A percentile compares a stretch with the other conserved stretches of the same genome.
Conservation (phyloP, 2,113 vertebrate genomes). For the Delphinus delphis region DNA sequence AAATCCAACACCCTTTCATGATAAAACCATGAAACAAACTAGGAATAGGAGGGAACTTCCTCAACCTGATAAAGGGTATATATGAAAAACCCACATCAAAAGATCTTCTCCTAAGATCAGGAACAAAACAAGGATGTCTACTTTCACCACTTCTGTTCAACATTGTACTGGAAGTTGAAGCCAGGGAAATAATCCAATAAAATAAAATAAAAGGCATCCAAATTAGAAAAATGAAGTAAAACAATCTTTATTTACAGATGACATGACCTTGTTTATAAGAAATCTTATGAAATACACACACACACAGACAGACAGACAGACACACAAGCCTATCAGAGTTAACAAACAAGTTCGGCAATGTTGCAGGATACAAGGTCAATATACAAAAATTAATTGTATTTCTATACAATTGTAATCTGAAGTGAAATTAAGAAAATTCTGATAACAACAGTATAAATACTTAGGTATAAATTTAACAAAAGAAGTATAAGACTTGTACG, state of each 20-base stretch:
- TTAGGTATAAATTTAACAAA: not conserved
- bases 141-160: not conserved
- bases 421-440: conserved; percentile 21
- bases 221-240: conserved; percentile 12
- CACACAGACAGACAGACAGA: not conserved
- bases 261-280: not conserved
- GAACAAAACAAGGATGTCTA: not conserved
- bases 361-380: not conserved
- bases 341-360: not conserved
- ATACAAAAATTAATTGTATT: not conserved
- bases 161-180: not conserved
- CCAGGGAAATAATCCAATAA: not conserved
- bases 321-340: not conserved
- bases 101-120: not conserved
- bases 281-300: not conserved
- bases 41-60: not conserved
- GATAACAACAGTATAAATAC: not conserved
- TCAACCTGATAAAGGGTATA: not conserved
- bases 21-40: not conserved
- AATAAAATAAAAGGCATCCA: not conserved
- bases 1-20: not conserved
- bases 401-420: not conserved
- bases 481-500: not conserved
- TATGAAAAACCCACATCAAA: not conserved
- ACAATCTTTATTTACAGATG: not conserved